Percentiles rank a stretch among this genome's conserved stretches.
phyloP scores from a whole-genome alignment of 2,888 invertebrate genomes.

The Acheta domesticus region DNA sequence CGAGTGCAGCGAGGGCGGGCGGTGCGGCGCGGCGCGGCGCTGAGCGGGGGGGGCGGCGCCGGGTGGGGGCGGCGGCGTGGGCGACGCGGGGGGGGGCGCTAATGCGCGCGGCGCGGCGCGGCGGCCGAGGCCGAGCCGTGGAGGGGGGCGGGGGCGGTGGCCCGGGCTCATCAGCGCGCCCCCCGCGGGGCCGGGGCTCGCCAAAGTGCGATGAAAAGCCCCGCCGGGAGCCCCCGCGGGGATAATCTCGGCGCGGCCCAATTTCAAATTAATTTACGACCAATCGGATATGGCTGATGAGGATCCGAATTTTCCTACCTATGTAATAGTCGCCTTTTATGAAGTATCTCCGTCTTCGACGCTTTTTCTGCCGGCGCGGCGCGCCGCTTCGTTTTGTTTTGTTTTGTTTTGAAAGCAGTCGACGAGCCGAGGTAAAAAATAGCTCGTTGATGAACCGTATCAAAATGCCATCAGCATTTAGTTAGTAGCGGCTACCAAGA shows the following conservation, averaged over 20 bases:
- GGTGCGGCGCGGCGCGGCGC: no score
- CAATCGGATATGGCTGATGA: slow-evolving; percentile 27
- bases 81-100: not conserved
- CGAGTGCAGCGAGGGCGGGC: no score
- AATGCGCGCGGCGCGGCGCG: not conserved
- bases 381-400: not conserved
- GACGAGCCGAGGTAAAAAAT: not conserved
- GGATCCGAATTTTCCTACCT: slow-evolving; percentile 21
- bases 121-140: not conserved
- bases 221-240: slow-evolving; percentile 30
- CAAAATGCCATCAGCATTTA: slow-evolving; percentile 18
- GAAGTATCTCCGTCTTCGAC: slow-evolving; percentile 10
- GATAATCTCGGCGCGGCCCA: slow-evolving; percentile 31
- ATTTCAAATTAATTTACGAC: slow-evolving; percentile 34
- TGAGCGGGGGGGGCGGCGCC: no score
- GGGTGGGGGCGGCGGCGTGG: no score
- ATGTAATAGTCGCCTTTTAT: slow-evolving; percentile 18
- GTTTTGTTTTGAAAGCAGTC: not conserved
- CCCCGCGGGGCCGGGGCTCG: slow-evolving; percentile 19
- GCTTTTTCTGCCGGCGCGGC: not conserved
- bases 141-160: not conserved
- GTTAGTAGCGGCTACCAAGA: not conserved
- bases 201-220: slow-evolving; percentile 37
- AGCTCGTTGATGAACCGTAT: slow-evolving; percentile 6
- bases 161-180: not conserved